phyloP scores from a whole-genome alignment of 2,797 vertebrate genomes.

The Hozukius guyotensis region DNA sequence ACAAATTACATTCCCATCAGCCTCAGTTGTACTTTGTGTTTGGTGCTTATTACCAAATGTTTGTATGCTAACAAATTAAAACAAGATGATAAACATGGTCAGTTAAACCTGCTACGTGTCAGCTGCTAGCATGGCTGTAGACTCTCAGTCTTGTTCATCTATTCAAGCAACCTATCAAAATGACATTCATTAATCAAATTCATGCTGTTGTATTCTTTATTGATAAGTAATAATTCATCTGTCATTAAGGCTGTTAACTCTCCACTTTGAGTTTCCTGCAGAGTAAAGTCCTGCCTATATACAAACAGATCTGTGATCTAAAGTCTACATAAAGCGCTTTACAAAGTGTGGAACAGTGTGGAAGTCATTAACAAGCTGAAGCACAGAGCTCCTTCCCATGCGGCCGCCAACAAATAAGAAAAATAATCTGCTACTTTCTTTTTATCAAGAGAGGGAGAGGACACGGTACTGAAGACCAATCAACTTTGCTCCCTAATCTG shows the following conservation, averaged over 20 bases:
- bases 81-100: not conserved
- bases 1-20: not conserved
- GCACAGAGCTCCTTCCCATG: slow-evolving; percentile 2
- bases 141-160: not conserved
- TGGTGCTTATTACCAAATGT: not conserved
- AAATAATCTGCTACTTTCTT: slow-evolving; percentile 47
- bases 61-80: not conserved
- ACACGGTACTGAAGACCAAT: slow-evolving; percentile 43
- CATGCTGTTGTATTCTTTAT: not conserved
- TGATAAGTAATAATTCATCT: not conserved
- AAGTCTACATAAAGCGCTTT: not conserved
- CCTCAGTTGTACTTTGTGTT: not conserved
- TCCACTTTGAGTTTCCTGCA: not conserved
- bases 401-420: slow-evolving; percentile 22
- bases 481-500: slow-evolving; percentile 55
- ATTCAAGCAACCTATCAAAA: not conserved
- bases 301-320: not conserved
- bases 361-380: slow-evolving; percentile 17
- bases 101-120: not conserved
- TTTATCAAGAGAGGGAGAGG: slow-evolving; percentile 38
- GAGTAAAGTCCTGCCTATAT: not conserved
- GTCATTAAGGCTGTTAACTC: not conserved
- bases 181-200: not conserved
- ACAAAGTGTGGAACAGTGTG: slow-evolving; percentile 13
- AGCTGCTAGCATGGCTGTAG: not conserved